phyloP scores from a whole-genome alignment of 2,888 invertebrate genomes.

The Drosophila stalkeri region DNA sequence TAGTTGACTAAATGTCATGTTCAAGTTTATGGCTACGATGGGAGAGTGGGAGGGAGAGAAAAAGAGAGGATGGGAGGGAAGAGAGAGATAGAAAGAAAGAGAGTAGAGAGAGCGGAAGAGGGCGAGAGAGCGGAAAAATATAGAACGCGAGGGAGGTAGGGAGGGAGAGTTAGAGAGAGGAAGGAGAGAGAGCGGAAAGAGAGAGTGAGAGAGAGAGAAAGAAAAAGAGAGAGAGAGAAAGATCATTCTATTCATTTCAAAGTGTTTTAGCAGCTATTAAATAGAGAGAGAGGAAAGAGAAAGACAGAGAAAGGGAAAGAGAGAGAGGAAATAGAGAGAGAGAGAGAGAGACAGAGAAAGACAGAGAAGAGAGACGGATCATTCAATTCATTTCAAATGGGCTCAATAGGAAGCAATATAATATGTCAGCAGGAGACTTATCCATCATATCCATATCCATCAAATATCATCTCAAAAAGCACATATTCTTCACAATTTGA shows the following conservation, averaged over 20 bases:
- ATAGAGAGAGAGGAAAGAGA: no score
- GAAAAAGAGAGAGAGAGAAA: neutral
- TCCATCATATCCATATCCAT: no score
- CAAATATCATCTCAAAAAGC: no score
- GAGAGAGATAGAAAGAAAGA: neutral
- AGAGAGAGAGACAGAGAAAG: no score
- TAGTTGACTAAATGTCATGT: slow-evolving; percentile 8
- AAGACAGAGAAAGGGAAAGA: no score
- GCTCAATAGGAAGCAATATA: no score
- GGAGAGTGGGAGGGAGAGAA: no score
- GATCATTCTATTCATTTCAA: neutral
- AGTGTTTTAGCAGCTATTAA: neutral
- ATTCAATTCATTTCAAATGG: no score
- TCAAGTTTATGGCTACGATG: slow-evolving; percentile 8
- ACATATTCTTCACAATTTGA: no score
- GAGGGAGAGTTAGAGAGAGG: neutral
- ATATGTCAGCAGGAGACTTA: no score
- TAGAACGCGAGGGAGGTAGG: neutral
- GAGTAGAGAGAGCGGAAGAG: neutral
- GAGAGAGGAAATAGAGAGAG: no score
- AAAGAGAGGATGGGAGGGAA: neutral
- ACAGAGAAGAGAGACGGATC: no score
- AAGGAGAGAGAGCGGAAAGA: neutral
- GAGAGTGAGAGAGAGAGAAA: neutral
- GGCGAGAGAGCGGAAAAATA: neutral